phyloP scores from a whole-genome alignment of 2,113 vertebrate genomes.

The Xiphorhynchus elegans region DNA sequence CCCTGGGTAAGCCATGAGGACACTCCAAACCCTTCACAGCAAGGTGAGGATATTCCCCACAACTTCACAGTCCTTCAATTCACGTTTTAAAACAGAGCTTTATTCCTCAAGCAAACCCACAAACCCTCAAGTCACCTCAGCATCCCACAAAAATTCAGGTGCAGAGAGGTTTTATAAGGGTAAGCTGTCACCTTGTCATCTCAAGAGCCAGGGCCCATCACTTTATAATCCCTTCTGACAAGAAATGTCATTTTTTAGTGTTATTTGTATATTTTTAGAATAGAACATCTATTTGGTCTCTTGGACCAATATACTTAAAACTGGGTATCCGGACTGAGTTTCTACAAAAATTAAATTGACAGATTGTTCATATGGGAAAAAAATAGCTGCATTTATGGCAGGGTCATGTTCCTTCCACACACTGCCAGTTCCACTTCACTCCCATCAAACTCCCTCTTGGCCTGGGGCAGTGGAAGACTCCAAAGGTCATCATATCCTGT shows the following conservation, averaged over 20 bases:
- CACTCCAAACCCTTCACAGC: not conserved
- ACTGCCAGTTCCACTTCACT: not conserved
- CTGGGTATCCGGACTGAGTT: not conserved
- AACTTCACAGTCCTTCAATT: not conserved
- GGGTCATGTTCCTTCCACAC: not conserved
- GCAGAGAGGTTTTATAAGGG: no score
- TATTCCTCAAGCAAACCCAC: no score
- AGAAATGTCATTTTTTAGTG: no score
- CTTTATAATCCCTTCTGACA: no score
- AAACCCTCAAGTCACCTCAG: no score
- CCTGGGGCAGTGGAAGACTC: not conserved
- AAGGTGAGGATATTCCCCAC: not conserved
- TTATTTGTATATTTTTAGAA: no score
- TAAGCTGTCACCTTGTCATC: no score
- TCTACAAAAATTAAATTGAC: not conserved
- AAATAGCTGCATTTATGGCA: not conserved
- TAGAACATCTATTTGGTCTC: not conserved
- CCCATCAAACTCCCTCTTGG: not conserved
- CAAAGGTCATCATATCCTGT: not conserved
- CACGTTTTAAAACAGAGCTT: not conserved
- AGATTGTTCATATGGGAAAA: not conserved
- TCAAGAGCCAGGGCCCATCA: no score
- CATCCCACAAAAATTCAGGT: no score
- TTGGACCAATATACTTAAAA: not conserved
- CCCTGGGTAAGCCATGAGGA: no score